Evolutionary conservation across 2,797 vertebrate species (phyloP).

Genomic region (Lindbergichthys nudifrons): DNA sequence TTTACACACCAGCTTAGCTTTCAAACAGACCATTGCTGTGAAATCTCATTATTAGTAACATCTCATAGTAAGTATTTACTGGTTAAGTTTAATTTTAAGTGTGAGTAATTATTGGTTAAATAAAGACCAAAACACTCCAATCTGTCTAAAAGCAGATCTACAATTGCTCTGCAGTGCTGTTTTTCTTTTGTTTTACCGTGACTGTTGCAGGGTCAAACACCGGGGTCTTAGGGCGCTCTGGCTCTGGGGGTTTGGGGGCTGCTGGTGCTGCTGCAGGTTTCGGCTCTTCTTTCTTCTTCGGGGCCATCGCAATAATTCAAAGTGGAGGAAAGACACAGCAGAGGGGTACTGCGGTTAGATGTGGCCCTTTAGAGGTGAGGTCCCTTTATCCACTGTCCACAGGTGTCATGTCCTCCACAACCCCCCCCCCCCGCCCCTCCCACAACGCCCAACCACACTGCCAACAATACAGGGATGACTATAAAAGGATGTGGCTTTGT

Average conservation of each 20-base stretch:
- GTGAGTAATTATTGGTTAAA: background rate
- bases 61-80: background rate
- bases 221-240: conserved; percentile 89
- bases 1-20: conserved; percentile 39
- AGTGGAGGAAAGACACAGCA: conserved; percentile 29
- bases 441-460: conserved; percentile 53
- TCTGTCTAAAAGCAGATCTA: background rate
- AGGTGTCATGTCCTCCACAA: conserved; percentile 71
- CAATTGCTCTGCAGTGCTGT: background rate
- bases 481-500: conserved; percentile 91
- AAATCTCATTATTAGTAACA: background rate
- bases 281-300: conserved; percentile 95
- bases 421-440: conserved; percentile 32
- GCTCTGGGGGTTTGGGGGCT: conserved; percentile 83
- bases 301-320: conserved; percentile 85
- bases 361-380: conserved; percentile 42
- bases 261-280: conserved; percentile 81
- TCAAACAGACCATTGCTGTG: background rate
- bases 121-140: background rate
- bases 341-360: conserved; percentile 57
- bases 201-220: conserved; percentile 90
- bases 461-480: conserved; percentile 84
- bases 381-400: conserved; percentile 79
- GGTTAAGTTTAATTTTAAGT: background rate
- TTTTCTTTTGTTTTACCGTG: conserved; percentile 83